phyloP scores from a whole-genome alignment of 2,113 vertebrate genomes.

The Climacteris rufus region DNA sequence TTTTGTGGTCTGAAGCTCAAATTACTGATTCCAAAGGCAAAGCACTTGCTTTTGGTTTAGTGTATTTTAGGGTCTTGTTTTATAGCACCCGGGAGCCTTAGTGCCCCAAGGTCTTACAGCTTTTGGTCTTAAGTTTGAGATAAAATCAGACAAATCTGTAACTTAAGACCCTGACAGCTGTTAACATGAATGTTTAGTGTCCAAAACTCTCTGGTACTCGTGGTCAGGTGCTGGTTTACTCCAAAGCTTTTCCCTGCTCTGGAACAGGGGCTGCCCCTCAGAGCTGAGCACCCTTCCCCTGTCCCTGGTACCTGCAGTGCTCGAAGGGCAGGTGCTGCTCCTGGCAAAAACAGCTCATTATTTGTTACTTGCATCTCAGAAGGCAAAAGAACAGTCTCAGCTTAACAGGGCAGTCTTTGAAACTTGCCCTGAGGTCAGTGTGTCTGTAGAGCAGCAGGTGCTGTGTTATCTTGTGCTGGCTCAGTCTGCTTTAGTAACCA shows the following conservation, averaged over 20 bases:
- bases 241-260: background rate
- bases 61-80: conserved; percentile 27
- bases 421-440: background rate
- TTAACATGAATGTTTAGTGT: background rate
- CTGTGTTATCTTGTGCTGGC: background rate
- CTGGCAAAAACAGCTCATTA: background rate
- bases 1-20: conserved; percentile 30
- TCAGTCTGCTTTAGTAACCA: background rate
- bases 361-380: background rate
- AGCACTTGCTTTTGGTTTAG: conserved; percentile 23
- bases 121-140: conserved; percentile 33
- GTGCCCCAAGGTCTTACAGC: background rate
- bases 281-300: background rate
- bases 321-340: background rate
- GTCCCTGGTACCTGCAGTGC: background rate
- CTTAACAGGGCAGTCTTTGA: background rate
- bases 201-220: conserved; percentile 24
- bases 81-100: background rate
- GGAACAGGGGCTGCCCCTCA: background rate
- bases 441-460: conserved; percentile 7
- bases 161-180: conserved; percentile 31
- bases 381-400: background rate
- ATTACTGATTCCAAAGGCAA: conserved; percentile 15
- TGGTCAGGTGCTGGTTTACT: conserved; percentile 18
- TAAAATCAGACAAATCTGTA: conserved; percentile 22